These are phyloP conservation scores for Coptodon bakossiorum DNA, from an alignment of 2,113 vertebrate species.

Conservation along the genomic window DNA sequence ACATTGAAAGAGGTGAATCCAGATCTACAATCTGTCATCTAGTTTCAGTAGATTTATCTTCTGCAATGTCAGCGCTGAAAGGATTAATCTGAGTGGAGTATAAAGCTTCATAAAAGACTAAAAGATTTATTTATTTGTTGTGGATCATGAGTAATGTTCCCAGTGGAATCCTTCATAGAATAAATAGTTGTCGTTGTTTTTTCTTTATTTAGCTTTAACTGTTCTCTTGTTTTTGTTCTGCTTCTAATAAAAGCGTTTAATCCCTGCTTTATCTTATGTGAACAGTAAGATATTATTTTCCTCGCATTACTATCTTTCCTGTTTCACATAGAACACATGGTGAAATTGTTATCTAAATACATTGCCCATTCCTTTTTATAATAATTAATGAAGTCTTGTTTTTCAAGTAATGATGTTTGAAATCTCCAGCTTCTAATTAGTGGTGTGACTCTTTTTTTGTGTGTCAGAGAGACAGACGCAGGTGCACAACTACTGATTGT, in stretches of 20 bases:
- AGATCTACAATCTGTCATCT: background rate
- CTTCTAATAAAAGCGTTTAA: rapidly evolving
- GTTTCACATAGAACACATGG: background rate
- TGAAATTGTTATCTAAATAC: background rate
- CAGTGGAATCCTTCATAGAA: background rate
- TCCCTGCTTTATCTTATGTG: background rate
- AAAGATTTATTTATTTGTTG: background rate
- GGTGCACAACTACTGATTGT: too few species aligned
- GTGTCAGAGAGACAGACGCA: too few species aligned
- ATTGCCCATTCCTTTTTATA: too few species aligned
- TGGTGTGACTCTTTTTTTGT: too few species aligned
- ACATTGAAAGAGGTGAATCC: background rate
- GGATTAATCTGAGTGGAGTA: background rate
- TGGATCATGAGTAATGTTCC: background rate
- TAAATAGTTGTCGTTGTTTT: background rate
- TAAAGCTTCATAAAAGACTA: background rate
- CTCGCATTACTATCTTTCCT: background rate
- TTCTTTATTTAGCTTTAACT: rapidly evolving
- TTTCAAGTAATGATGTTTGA: too few species aligned
- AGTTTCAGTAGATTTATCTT: background rate
- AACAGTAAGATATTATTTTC: background rate
- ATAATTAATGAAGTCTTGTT: too few species aligned
- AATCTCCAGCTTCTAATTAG: too few species aligned
- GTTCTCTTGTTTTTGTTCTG: background rate
- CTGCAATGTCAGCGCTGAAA: background rate